Evolutionary conservation across 2,113 vertebrate genomes (phyloP), one percentile per base, ranked within the genome.

Genomic region (Charina bottae): DNA sequence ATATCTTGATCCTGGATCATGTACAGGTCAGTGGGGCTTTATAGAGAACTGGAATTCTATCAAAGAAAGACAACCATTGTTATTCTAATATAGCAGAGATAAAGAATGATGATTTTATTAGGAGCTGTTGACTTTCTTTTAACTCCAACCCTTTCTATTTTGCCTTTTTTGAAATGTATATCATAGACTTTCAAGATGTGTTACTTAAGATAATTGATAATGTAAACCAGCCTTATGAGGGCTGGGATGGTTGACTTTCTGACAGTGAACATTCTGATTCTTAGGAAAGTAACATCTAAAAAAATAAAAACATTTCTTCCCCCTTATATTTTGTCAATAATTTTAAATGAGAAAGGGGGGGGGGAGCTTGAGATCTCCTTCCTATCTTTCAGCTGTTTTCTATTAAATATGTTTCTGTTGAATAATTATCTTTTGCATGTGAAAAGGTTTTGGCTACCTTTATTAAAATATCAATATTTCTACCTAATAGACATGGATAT

Each of bases 381-480:
- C 23, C 4, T 33, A 90, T 86, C n/a, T 87, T 91, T 72, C 62
- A 78, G 12, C 46, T 53, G 72, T 84, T 89, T 92, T 92, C 56
- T 64, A 89, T 89, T 92, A 92, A 89, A 89, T 85, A 89, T 55
- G 46, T 78, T 84, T 37, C 46, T 53, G 23, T 21, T 92, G 72
- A 89, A 89, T 92, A 64, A 92, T 92, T 85, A 88, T 55, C 58
- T 89, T 89, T 89, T 54, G 84, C 49, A n/a, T 28, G 15, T 92
- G 87, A 64, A 89, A 92, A 92, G 91, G 46, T 89, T 89, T 89
- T 59, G 84, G 87, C 86, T 59, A 64, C 78, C 72, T 89, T 92
- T 95, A 97, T 95, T 96, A 95, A 94, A 96, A 97, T 96, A 94
- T 87, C 17, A 95, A 96, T 96, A 97, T 97, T 97, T 97, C 96